Conservation (phyloP, 2,113 vertebrate species). For the Macrotis lagotis region DNA sequence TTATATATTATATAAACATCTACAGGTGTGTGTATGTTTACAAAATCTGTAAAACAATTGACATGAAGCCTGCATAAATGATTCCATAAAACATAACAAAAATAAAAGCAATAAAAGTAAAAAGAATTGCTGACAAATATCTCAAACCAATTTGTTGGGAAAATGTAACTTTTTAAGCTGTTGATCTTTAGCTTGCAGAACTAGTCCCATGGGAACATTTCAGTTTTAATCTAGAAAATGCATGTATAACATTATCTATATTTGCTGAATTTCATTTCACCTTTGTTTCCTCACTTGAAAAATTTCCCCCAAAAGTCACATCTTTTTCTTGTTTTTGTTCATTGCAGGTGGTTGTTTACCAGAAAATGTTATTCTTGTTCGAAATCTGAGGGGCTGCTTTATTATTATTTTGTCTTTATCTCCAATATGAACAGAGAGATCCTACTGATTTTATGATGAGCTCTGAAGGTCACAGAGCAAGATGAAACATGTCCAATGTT, state of each 20-base stretch:
- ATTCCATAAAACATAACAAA: background rate
- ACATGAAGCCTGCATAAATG: background rate
- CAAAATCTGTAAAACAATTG: background rate
- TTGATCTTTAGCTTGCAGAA: background rate
- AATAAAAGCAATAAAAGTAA: background rate
- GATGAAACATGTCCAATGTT: slow-evolving; percentile 55
- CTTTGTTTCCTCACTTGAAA: background rate
- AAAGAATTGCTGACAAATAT: background rate
- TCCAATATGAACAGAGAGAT: slow-evolving; percentile 49
- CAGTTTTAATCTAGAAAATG: background rate
- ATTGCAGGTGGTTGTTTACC: slow-evolving; percentile 28
- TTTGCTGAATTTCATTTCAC: background rate
- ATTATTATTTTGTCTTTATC: slow-evolving; percentile 43
- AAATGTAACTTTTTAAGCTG: background rate
- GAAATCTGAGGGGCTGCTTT: slow-evolving; percentile 12
- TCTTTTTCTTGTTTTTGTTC: background rate
- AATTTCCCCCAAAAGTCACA: background rate
- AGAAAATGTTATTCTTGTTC: slow-evolving; percentile 1
- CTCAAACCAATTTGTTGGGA: background rate
- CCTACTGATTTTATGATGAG: slow-evolving; percentile 63
- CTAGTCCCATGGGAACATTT: background rate
- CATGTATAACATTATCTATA: background rate
- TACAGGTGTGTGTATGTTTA: no score
- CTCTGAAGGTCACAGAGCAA: slow-evolving; percentile 41
- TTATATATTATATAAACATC: no score